A percentile compares a stretch with the other conserved stretches of the same genome.
phyloP scores from a whole-genome alignment of 2,113 vertebrate genomes.

The Otolemur garnettii region DNA sequence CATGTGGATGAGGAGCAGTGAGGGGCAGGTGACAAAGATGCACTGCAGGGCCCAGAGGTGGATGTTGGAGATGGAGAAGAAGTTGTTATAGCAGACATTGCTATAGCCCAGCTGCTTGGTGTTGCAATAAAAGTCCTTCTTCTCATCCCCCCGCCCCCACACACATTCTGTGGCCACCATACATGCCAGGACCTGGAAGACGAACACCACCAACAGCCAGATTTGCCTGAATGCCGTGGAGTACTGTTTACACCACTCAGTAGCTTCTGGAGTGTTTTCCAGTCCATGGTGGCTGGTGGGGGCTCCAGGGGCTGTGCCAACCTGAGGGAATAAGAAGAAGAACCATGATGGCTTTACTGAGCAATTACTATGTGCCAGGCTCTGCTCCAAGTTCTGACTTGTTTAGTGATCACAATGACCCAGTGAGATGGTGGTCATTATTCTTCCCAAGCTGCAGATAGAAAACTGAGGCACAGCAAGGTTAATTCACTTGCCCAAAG shows the following conservation, averaged over 20 bases:
- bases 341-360: fast-evolving
- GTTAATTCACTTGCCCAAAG: background rate
- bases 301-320: background rate
- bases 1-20: conserved; percentile 94
- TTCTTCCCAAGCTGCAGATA: background rate
- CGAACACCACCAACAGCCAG: conserved; percentile 96
- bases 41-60: conserved; percentile 97
- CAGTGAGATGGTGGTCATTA: background rate
- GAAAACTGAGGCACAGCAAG: background rate
- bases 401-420: background rate
- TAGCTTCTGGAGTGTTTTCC: conserved; percentile 89
- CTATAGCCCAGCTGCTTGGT: conserved; percentile 94
- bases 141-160: conserved; percentile 95
- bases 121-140: conserved; percentile 96
- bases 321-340: conserved; percentile 30
- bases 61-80: conserved; percentile 96
- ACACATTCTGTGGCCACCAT: conserved; percentile 94
- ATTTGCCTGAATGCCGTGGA: conserved; percentile 95
- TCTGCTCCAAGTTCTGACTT: background rate
- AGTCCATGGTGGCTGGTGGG: conserved; percentile 90
- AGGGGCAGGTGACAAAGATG: conserved; percentile 96
- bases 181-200: conserved; percentile 95
- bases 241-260: conserved; percentile 95
- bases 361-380: background rate
- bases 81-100: conserved; percentile 94